Base-by-base conservation (phyloP, 2,797 vertebrate genomes). In the Acomys russatus region DNA sequence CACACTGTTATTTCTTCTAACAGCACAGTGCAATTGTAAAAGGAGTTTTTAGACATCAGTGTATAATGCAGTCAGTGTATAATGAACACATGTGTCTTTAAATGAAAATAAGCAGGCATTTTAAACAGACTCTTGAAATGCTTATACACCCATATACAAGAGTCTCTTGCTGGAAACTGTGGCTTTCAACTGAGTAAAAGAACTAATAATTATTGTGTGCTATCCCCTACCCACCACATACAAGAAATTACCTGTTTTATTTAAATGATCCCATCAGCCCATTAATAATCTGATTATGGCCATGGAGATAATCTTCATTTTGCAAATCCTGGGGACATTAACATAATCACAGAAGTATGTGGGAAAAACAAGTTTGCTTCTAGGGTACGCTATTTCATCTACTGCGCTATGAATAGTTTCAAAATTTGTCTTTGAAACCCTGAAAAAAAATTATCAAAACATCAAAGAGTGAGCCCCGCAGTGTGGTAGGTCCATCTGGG, bases 131-230 rank as follows among this genome's bases (percentile, higher is more conserved):
- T 76, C 64, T 33, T 44, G 2, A 49, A 90, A 66, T 78, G n/a
- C 54, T 71, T 76, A 33, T 68, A 51, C 10, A 70, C 54, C 85
- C 77, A 85, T 51, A 91, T 44, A 44, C 56, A 74, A 56, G 49
- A 33, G 1, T 17, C 44, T 92, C 44, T 38, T 82, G 35, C 49
- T 63, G 88, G 90, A 97, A 96, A 88, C 61, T 4, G 23, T 44
- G 83, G 90, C 66, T 94, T 97, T 85, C 35, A 4, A 83, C 91
- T 94, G 88, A 49, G 63, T 95, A n/a, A 78, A 95, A 94, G 92
- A 44, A 85, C 17, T 38, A 25, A 95, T 91, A 91, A 56, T 14
- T 76, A 22, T 68, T 64, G 35, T 56, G 28, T 30, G 76, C 74
- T 38, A 1, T 71, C 63, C 9, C 49, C 54, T 78, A 61, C 23